Evolutionary conservation across 2,113 vertebrate genomes (phyloP).

Genomic region (Embiotoca jacksoni): DNA sequence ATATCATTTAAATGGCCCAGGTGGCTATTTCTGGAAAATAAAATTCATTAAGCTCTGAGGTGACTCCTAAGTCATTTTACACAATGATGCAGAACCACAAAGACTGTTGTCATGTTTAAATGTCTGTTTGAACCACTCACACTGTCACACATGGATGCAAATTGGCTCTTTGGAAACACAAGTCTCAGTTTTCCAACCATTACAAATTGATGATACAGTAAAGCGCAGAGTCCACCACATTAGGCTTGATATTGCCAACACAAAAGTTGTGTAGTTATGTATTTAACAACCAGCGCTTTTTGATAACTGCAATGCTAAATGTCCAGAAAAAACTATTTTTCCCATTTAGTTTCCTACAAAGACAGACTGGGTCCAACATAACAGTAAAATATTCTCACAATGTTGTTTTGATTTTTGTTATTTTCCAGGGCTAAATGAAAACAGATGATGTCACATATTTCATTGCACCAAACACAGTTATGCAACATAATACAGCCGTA

Average conservation of each 20-base stretch:
- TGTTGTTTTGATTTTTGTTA: neutral
- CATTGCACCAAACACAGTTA: neutral
- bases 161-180: slow-evolving; percentile 47
- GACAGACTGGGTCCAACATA: neutral
- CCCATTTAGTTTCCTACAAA: neutral
- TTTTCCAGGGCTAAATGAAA: neutral
- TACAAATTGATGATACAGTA: slow-evolving; percentile 36
- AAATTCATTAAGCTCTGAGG: slow-evolving; percentile 51
- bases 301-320: slow-evolving; percentile 8
- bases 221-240: slow-evolving; percentile 22
- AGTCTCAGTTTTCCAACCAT: slow-evolving; percentile 22
- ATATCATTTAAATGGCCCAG: slow-evolving; percentile 41
- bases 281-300: neutral
- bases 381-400: neutral
- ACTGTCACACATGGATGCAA: slow-evolving; percentile 50
- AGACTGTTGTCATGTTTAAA: slow-evolving; percentile 58
- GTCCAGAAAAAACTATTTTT: neutral
- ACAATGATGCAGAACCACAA: slow-evolving; percentile 41
- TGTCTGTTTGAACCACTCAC: slow-evolving; percentile 36
- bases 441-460: neutral
- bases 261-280: neutral
- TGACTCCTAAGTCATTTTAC: slow-evolving; percentile 45
- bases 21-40: slow-evolving; percentile 39
- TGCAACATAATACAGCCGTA: neutral
- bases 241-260: neutral